phyloP scores from a whole-genome alignment of 1,140 invertebrate genomes.

The Pollicipes pollicipes region DNA sequence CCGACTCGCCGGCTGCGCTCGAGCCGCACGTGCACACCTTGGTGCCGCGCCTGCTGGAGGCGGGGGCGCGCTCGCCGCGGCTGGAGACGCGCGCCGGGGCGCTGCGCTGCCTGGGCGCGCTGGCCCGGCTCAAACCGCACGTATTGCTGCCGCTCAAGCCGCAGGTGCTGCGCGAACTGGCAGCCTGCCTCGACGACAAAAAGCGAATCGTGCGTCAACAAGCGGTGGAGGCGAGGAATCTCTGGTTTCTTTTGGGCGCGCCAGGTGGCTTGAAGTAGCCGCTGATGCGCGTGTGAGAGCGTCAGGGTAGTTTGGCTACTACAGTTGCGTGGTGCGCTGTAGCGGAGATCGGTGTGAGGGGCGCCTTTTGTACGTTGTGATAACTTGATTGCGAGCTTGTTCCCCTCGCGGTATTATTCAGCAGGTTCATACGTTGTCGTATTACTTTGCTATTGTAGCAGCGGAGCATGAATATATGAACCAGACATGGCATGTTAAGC shows the following conservation, averaged over 20 bases:
- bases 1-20: background rate
- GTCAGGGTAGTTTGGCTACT: no score
- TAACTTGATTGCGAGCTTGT: no score
- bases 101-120: background rate
- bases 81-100: background rate
- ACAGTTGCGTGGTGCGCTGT: no score
- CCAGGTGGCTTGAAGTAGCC: background rate
- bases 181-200: background rate
- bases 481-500: no score
- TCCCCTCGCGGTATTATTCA: no score
- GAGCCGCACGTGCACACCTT: background rate
- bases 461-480: no score
- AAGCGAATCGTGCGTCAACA: background rate
- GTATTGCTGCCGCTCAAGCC: background rate
- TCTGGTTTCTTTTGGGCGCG: background rate
- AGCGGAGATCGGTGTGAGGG: no score
- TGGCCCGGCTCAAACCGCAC: background rate
- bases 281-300: no score
- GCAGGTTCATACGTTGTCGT: no score
- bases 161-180: background rate
- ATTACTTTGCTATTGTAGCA: no score
- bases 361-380: no score
- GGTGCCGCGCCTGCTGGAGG: background rate
- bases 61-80: background rate
- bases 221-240: background rate